Conservation (phyloP, 2,888 invertebrate species). For the Trichopoda pennipes region DNA sequence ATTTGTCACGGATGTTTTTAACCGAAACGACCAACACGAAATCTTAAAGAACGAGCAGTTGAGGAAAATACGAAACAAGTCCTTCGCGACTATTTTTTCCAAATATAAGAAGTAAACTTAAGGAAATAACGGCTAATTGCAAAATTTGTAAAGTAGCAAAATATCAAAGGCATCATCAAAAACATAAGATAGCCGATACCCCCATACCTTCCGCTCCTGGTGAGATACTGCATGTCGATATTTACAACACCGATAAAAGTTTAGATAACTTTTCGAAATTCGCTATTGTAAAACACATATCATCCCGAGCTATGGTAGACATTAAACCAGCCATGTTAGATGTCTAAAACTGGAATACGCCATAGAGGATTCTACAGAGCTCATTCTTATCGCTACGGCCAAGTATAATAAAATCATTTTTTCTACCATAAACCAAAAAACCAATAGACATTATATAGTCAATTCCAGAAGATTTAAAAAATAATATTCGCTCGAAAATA, state of each 20-base stretch:
- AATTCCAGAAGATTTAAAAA: neutral
- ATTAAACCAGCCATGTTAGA: neutral
- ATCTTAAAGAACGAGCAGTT: conserved; percentile 50
- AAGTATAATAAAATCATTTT: conserved; percentile 3
- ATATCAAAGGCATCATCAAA: neutral
- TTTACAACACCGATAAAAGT: neutral
- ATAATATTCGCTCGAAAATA: neutral
- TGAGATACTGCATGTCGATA: neutral
- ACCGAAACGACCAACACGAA: conserved; percentile 53
- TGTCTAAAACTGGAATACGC: conserved; percentile 4
- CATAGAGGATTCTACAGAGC: neutral
- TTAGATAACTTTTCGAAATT: conserved; percentile 5
- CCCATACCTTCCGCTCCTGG: neutral
- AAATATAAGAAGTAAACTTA: conserved; percentile 10
- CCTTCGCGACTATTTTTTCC: conserved; percentile 43
- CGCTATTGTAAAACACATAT: neutral
- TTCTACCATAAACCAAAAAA: neutral
- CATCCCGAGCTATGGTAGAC: neutral
- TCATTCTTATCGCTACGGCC: neutral
- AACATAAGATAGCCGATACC: neutral
- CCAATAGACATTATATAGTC: conserved; percentile 7
- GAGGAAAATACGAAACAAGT: conserved; percentile 36
- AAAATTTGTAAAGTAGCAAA: neutral
- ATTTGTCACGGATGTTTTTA: conserved; percentile 58
- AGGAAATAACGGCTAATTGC: conserved; percentile 8